phyloP scores from a whole-genome alignment of 2,113 vertebrate genomes.

The Pteropus alecto region DNA sequence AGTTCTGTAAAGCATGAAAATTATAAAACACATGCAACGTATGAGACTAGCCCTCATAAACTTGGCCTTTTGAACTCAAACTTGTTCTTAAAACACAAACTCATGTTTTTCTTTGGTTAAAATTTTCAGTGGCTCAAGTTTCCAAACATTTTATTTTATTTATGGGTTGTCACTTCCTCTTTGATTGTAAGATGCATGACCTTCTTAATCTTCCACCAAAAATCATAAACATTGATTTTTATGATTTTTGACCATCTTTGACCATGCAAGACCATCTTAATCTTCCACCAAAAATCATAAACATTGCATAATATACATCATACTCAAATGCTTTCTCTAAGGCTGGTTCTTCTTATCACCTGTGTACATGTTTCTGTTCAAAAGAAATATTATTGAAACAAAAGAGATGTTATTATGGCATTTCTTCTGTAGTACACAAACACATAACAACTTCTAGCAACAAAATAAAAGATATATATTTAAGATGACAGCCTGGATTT shows the following conservation, averaged over 20 bases:
- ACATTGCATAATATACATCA: not conserved
- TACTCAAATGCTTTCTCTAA: not conserved
- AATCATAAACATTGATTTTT: not conserved
- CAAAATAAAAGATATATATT: not conserved
- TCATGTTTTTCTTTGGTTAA: not conserved
- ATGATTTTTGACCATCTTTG: too few species aligned
- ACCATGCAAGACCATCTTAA: not conserved
- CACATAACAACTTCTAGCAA: not conserved
- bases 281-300: not conserved
- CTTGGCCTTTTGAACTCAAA: not conserved
- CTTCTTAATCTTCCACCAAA: not conserved
- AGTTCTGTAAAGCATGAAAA: not conserved
- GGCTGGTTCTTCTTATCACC: not conserved
- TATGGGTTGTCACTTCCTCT: not conserved
- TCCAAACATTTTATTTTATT: not conserved
- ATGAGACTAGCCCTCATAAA: not conserved
- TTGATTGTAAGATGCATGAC: not conserved
- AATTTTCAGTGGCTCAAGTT: not conserved
- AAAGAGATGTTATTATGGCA: not conserved
- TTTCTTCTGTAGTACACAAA: not conserved
- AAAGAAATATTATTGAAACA: not conserved
- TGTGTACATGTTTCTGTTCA: not conserved
- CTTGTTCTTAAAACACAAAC: not conserved
- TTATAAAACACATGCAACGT: not conserved
- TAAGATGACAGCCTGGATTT: constrained; percentile 43